phyloP scores from a whole-genome alignment of 2,888 invertebrate genomes.

The Hyppa rectilinea region DNA sequence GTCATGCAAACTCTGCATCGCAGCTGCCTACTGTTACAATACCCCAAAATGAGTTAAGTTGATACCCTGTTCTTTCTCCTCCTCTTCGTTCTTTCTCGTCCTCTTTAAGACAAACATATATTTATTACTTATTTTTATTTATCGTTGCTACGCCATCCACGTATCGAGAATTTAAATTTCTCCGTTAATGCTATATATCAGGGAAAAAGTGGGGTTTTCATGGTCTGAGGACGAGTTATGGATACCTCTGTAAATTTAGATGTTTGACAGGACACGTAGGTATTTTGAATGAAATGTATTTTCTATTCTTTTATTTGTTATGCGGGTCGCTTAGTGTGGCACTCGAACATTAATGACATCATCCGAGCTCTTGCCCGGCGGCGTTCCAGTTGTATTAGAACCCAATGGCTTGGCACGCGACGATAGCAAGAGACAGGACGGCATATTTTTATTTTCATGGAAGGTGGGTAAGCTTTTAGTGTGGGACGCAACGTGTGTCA shows the following conservation, averaged over 20 bases:
- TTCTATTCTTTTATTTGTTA: neutral
- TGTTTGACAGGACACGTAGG: slow-evolving; percentile 3
- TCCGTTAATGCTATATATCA: slow-evolving; percentile 15
- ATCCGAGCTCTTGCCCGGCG: no score
- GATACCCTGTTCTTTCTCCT: no score
- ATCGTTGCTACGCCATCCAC: neutral
- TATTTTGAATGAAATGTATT: slow-evolving; percentile 8
- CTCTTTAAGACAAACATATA: neutral
- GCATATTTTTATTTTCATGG: neutral
- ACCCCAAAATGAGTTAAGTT: no score
- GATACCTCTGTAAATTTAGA: slow-evolving; percentile 7
- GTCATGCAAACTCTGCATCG: no score
- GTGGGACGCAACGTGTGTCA: neutral
- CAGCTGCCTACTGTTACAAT: no score
- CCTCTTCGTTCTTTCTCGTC: no score
- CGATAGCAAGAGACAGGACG: no score
- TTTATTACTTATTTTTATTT: neutral
- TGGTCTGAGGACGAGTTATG: neutral
- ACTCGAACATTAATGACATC: no score
- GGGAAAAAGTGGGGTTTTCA: slow-evolving; percentile 12
- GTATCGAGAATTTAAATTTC: slow-evolving; percentile 28
- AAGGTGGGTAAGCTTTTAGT: neutral
- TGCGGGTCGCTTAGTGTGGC: neutral
- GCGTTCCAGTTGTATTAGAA: no score
- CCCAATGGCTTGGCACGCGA: no score